Evolutionary conservation across 2,888 invertebrate species (phyloP), one percentile per base, ranked within the genome.

Genomic region (Cremastinae sp.): DNA sequence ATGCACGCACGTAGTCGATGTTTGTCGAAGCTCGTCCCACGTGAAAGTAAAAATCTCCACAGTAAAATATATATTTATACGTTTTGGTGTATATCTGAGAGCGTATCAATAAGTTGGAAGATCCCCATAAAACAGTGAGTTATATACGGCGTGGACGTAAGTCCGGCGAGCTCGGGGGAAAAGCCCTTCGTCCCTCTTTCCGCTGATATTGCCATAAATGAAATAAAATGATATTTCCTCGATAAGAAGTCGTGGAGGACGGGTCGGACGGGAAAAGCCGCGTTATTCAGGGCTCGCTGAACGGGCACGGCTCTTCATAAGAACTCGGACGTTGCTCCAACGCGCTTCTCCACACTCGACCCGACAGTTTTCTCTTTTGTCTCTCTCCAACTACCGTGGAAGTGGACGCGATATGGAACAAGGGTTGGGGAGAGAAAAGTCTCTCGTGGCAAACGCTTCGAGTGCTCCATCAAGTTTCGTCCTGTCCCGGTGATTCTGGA

Each of bases 151-250:
- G 49, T 62, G 62, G 64, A 56, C 73, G 35, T 64, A 65, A 66
- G 80, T 78, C 70, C 71, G 68, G 74, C 76, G 8, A 61, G 41
- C 74, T 75, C 73, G 58, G 68, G 51, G 65, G 49, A 41, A 55
- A 62, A 74, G 62, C 59, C 71, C 69, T n/a, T 66, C 62, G 69
- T 39, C 43, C 72, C 75, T 74, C 74, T 78, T 73, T 71, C 64
- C 47, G 51, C 74, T 82, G 85, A 85, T 87, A 85, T 85, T 84
- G 84, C 83, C 83, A 88, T 89, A 89, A 89, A 89, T 88, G 89
- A 89, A 89, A 89, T 88, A 88, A 89, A 89, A 89, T 89, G 89
- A 89, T 88, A 89, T 89, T 89, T 79, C 78, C 79, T 79, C 82
- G 85, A 85, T 86, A 86, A 83, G 86, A 81, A 79, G 76, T 80